phyloP scores from a whole-genome alignment of 2,113 vertebrate genomes.

The Diphyllodes magnificus region DNA sequence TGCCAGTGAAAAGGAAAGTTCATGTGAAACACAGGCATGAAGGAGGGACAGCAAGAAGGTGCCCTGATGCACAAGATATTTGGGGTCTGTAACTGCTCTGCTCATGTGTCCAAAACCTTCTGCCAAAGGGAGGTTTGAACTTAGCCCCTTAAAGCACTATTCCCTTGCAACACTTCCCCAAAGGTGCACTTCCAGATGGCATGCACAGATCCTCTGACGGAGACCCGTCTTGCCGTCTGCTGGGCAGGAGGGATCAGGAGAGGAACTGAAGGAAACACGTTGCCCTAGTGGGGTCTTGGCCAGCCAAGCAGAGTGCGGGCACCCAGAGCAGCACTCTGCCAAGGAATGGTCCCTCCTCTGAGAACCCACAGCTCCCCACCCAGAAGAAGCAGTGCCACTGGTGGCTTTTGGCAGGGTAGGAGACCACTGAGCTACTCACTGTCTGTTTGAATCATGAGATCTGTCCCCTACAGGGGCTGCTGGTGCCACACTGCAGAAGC shows the following conservation, averaged over 20 bases:
- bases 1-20: not conserved
- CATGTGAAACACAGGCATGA: not conserved
- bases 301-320: not conserved
- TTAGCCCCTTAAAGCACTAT: not conserved
- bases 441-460: not conserved
- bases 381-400: not conserved
- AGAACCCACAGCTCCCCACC: not conserved
- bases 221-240: not conserved
- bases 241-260: not conserved
- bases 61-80: fast-evolving
- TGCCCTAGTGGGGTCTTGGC: no score
- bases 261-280: not conserved
- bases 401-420: not conserved
- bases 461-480: not conserved
- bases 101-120: not conserved
- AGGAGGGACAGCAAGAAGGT: not conserved
- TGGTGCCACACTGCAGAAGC: not conserved
- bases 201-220: not conserved
- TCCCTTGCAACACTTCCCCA: not conserved
- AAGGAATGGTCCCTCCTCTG: not conserved
- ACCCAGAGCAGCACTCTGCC: not conserved
- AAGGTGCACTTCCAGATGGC: not conserved
- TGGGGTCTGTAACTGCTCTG: not conserved
- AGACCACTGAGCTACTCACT: not conserved
- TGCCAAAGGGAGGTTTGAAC: not conserved